These are phyloP conservation scores for Synergus laeviventris DNA, from an alignment of 2,888 invertebrate species.

Conservation along the genomic window DNA sequence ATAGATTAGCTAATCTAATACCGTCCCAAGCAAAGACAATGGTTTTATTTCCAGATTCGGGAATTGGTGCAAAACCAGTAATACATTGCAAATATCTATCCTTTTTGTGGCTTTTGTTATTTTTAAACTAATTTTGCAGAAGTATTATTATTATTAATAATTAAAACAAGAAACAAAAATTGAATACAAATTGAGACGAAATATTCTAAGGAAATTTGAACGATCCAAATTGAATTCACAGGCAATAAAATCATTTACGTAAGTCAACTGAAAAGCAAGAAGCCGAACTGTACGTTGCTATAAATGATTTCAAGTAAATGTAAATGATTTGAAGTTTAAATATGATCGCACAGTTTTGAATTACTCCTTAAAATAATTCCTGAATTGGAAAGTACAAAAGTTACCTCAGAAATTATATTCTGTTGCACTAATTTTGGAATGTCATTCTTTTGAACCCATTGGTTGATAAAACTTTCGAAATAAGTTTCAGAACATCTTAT, in stretches of 20 bases:
- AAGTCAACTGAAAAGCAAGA: neutral
- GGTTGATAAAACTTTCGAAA: constrained; percentile 32
- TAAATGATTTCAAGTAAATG: too few relatives aligned
- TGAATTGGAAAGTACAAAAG: neutral
- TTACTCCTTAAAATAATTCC: neutral
- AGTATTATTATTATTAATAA: neutral
- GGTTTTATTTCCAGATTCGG: neutral
- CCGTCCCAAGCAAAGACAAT: constrained; percentile 8
- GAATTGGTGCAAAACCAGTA: constrained; percentile 8
- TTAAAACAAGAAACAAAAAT: neutral
- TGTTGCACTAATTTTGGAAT: neutral
- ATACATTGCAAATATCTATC: constrained; percentile 11
- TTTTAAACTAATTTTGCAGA: neutral
- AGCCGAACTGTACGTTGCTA: too few relatives aligned
- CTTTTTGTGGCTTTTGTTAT: neutral
- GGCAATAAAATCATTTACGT: neutral
- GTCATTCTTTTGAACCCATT: constrained; percentile 23
- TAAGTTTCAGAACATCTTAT: constrained; percentile 42
- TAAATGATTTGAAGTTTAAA: neutral
- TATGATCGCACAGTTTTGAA: neutral
- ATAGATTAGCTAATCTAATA: neutral
- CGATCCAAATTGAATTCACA: neutral
- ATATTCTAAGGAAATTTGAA: neutral
- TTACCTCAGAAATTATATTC: neutral
- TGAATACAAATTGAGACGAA: neutral